phyloP scores from a whole-genome alignment of 2,113 vertebrate genomes.

The Oxyura jamaicensis region DNA sequence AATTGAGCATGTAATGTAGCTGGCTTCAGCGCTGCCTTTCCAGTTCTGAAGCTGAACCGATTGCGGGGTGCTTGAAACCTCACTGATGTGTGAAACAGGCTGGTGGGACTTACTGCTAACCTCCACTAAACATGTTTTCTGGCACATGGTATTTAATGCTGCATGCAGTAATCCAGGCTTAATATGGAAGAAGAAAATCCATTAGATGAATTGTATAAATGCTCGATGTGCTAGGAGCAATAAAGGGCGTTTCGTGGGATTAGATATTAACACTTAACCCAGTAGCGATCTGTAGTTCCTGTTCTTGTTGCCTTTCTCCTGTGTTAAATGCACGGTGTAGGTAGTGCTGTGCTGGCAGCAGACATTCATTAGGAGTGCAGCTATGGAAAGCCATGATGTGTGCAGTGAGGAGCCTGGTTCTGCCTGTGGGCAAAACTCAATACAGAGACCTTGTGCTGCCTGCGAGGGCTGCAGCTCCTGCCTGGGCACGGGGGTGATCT shows the following conservation, averaged over 20 bases:
- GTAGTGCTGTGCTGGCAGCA: background rate
- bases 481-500: background rate
- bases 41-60: background rate
- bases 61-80: background rate
- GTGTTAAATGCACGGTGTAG: fast-evolving
- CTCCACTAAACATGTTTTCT: background rate
- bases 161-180: background rate
- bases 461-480: background rate
- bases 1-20: fast-evolving
- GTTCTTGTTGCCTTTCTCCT: background rate
- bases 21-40: background rate
- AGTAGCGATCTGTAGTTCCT: background rate
- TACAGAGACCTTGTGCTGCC: background rate
- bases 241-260: background rate
- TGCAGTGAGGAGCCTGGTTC: background rate
- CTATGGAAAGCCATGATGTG: background rate
- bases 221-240: background rate
- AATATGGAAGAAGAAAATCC: background rate
- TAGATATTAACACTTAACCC: background rate
- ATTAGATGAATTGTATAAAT: background rate
- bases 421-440: background rate
- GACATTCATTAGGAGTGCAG: background rate
- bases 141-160: background rate
- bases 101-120: background rate
- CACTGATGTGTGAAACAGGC: background rate